Conservation (phyloP, 2,888 invertebrate genomes). For the Aproaerema taeniolella region DNA sequence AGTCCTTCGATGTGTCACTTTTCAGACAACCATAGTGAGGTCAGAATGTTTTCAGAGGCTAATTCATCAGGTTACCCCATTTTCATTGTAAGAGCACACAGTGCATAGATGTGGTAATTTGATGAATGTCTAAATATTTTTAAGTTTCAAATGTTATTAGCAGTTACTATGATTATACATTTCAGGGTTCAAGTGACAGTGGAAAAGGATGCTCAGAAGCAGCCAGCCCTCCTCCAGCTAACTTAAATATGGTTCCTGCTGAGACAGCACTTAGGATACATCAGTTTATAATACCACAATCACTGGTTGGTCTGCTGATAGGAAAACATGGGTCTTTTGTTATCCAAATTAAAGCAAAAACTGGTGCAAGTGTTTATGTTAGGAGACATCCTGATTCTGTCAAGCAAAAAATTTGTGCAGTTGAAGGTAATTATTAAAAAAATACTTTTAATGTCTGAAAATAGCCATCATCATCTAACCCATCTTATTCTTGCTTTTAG, state of each 20-base stretch:
- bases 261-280: conserved; percentile 74
- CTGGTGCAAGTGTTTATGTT: conserved; percentile 88
- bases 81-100: too few species aligned
- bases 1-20: conserved; percentile 83
- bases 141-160: neutral
- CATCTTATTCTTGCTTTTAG: conserved; percentile 55
- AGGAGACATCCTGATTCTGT: conserved; percentile 85
- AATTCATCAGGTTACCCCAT: neutral
- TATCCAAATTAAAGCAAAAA: conserved; percentile 86
- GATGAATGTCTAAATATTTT: too few species aligned
- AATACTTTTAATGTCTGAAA: conserved; percentile 5
- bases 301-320: conserved; percentile 90
- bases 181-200: conserved; percentile 87
- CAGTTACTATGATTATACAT: too few species aligned
- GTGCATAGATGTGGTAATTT: too few species aligned
- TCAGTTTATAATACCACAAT: conserved; percentile 86
- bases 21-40: conserved; percentile 84
- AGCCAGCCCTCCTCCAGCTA: conserved; percentile 82
- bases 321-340: conserved; percentile 90
- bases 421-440: conserved; percentile 84
- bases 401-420: conserved; percentile 88
- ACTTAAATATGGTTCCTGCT: conserved; percentile 68
- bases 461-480: too few species aligned
- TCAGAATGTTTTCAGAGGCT: too few species aligned
- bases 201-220: conserved; percentile 88